Evolutionary conservation across 2,888 invertebrate genomes (phyloP).

Genomic region (Tipula vernalis): DNA sequence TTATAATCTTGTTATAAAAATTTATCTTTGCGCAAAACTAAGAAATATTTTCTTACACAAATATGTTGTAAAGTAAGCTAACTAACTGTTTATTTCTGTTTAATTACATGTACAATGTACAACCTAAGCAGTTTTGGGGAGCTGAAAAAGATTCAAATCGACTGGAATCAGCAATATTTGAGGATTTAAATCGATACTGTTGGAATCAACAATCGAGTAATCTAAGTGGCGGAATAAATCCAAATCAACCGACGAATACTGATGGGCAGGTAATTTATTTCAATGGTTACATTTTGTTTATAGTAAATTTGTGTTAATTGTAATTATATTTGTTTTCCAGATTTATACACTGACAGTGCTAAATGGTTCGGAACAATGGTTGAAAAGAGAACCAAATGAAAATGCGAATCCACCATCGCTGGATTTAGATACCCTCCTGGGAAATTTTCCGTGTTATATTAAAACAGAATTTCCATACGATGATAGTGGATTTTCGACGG

Average conservation of each 20-base stretch:
- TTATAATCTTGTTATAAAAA: not conserved
- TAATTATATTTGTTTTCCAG: slow-evolving; percentile 24
- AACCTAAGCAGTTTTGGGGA: slow-evolving; percentile 30
- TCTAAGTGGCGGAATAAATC: slow-evolving; percentile 10
- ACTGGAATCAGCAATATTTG: slow-evolving; percentile 61
- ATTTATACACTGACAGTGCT: slow-evolving; percentile 80
- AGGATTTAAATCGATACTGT: slow-evolving; percentile 75
- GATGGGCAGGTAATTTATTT: slow-evolving; percentile 41
- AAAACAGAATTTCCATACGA: slow-evolving; percentile 68
- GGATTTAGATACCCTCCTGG: slow-evolving; percentile 70
- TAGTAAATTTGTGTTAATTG: not conserved
- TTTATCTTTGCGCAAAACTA: not conserved
- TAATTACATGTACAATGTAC: not conserved
- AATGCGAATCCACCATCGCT: slow-evolving; percentile 44
- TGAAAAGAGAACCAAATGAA: slow-evolving; percentile 46
- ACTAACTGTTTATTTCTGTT: not conserved
- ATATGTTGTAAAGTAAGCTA: not conserved
- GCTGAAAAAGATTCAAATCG: slow-evolving; percentile 53
- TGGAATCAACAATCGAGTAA: slow-evolving; percentile 49
- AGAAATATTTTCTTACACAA: not conserved
- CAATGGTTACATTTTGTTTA: not conserved
- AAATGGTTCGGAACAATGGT: slow-evolving; percentile 58
- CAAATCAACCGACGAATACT: slow-evolving; percentile 37
- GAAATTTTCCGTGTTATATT: slow-evolving; percentile 53
- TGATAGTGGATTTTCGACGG: slow-evolving; percentile 60